phyloP scores from a whole-genome alignment of 2,888 invertebrate genomes.

The Andrena trimmerana region DNA sequence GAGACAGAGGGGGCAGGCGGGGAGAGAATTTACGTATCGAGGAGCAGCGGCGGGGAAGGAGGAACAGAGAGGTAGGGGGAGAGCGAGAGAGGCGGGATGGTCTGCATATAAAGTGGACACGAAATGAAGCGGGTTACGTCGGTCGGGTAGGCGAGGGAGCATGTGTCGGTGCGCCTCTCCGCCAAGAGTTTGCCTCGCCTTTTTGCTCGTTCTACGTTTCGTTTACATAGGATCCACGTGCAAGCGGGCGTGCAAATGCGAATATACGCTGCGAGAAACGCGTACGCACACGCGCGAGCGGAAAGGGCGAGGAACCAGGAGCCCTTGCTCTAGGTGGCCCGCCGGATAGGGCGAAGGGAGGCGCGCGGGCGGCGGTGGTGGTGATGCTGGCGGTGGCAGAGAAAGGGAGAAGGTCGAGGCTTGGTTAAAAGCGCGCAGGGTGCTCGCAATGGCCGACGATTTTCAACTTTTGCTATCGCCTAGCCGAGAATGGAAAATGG shows the following conservation, averaged over 20 bases:
- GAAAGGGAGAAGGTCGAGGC: constrained; percentile 58
- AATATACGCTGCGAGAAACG: constrained; percentile 38
- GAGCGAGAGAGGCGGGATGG: constrained; percentile 70
- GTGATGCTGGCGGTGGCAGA: constrained; percentile 8
- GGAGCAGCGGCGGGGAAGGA: constrained; percentile 10
- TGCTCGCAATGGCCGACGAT: constrained; percentile 79
- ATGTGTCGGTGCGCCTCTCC: constrained; percentile 62
- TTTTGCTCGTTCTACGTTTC: constrained; percentile 74
- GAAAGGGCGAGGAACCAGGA: constrained; percentile 15
- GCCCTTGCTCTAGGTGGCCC: constrained; percentile 9
- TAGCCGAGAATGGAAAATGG: constrained; percentile 78
- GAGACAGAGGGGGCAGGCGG: not conserved
- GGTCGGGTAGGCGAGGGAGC: constrained; percentile 64
- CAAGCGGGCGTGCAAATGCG: constrained; percentile 64
- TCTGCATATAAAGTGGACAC: constrained; percentile 84
- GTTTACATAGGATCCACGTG: constrained; percentile 74
- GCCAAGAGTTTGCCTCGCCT: constrained; percentile 67
- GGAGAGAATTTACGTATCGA: constrained; percentile 52
- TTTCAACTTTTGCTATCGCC: constrained; percentile 81
- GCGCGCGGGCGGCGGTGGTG: not conserved
- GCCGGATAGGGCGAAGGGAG: not conserved
- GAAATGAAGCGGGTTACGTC: constrained; percentile 81
- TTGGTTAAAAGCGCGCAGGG: constrained; percentile 79
- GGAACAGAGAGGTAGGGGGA: constrained; percentile 57
- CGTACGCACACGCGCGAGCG: constrained; percentile 12